Percentiles rank a stretch among this genome's conserved stretches.
These are phyloP conservation scores for Acanthochromis polyacanthus DNA, from an alignment of 2,113 vertebrate genomes.

Conservation along the genomic window DNA sequence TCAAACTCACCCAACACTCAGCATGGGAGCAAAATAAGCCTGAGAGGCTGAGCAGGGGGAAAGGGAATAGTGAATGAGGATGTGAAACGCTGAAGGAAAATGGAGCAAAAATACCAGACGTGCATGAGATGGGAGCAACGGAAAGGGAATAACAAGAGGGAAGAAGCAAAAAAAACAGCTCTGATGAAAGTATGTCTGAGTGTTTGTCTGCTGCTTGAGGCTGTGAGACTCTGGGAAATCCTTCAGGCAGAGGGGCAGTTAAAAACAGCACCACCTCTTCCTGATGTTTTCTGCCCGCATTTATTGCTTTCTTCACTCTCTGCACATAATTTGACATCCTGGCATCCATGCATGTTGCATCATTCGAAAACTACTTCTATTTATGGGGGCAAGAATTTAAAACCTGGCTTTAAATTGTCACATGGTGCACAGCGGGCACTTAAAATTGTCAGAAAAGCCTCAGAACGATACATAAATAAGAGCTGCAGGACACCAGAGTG, in stretches of 20 bases:
- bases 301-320: constrained; percentile 44
- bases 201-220: constrained; percentile 53
- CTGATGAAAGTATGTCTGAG: constrained; percentile 55
- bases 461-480: background rate
- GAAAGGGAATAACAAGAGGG: constrained; percentile 44
- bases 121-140: constrained; percentile 29
- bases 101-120: constrained; percentile 53
- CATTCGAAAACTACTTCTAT: constrained; percentile 31
- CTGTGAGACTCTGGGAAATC: constrained; percentile 43
- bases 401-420: constrained; percentile 13
- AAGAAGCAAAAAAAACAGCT: constrained; percentile 41
- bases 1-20: constrained; percentile 53
- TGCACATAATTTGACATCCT: constrained; percentile 30
- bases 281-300: constrained; percentile 44
- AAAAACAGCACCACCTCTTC: constrained; percentile 49
- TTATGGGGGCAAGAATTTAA: constrained; percentile 25
- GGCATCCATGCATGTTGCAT: constrained; percentile 41
- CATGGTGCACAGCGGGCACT: background rate
- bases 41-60: constrained; percentile 11
- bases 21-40: constrained; percentile 21
- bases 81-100: constrained; percentile 42
- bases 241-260: constrained; percentile 57
- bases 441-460: background rate
- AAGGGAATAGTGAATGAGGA: constrained; percentile 60
- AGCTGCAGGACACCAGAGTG: constrained; percentile 9